A percentile compares a stretch with the other conserved stretches of the same genome.
Evolutionary conservation across 1,140 invertebrate species (phyloP).

Genomic region (Trichomalopsis sarcophagae): DNA sequence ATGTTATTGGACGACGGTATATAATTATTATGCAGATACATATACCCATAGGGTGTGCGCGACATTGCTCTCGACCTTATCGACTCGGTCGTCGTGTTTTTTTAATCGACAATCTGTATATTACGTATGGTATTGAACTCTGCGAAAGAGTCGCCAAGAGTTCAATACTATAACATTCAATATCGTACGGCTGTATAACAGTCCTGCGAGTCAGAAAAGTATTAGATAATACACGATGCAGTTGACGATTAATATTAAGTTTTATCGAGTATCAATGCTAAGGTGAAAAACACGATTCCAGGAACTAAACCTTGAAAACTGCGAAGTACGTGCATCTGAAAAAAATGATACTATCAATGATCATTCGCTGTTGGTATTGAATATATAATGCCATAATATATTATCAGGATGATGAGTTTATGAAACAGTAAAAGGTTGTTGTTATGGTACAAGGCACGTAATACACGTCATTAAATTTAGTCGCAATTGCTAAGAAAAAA

Average conservation of each 20-base stretch:
- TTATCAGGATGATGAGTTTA: too few species aligned
- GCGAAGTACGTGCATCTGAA: too few species aligned
- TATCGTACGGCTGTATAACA: neutral
- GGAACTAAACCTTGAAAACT: too few species aligned
- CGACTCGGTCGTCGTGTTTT: neutral
- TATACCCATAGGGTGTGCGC: neutral
- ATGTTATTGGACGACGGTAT: conserved; percentile 21
- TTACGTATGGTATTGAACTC: conserved; percentile 17
- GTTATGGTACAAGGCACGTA: neutral
- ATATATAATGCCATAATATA: too few species aligned
- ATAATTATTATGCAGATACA: neutral
- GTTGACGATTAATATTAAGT: too few species aligned
- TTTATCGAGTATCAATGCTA: too few species aligned
- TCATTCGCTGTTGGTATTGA: too few species aligned
- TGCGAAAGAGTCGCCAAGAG: neutral
- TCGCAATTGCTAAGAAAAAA: neutral
- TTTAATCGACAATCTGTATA: conserved; percentile 1
- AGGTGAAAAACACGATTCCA: too few species aligned
- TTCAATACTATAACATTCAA: neutral
- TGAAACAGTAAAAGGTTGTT: neutral
- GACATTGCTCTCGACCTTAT: neutral
- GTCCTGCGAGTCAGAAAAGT: too few species aligned
- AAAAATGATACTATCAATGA: too few species aligned
- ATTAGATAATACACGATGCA: too few species aligned
- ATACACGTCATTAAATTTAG: neutral